Evolutionary conservation across 1,140 invertebrate genomes (phyloP).

Genomic region (Lycorma delicatula): DNA sequence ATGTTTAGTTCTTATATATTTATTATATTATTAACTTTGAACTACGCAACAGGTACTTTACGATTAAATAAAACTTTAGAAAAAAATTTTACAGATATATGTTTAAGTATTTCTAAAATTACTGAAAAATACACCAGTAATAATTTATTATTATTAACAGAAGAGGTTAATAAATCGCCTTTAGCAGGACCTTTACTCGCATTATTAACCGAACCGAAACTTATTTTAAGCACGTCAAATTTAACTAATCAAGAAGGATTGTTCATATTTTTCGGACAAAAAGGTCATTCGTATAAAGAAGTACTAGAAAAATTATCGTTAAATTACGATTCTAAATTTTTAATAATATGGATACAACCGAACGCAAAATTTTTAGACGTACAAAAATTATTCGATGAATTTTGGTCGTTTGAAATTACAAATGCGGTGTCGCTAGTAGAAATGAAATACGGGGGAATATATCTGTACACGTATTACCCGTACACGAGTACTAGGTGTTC

Average conservation of each 20-base stretch:
- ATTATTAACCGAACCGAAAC: background rate
- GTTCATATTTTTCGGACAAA: conserved; percentile 11
- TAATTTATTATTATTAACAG: conserved; percentile 9
- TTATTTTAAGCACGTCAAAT: conserved; percentile 11
- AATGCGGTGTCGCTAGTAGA: conserved; percentile 26
- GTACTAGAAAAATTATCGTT: conserved; percentile 11
- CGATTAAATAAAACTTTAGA: too few relatives aligned
- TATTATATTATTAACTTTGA: too few relatives aligned
- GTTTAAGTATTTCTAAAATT: too few relatives aligned
- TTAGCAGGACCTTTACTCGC: conserved; percentile 1
- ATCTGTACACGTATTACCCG: conserved; percentile 27
- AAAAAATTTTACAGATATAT: too few relatives aligned
- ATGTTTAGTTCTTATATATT: too few relatives aligned
- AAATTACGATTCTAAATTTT: conserved; percentile 9
- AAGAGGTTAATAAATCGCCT: conserved; percentile 10
- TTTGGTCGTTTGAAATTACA: conserved; percentile 27
- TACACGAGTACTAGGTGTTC: conserved; percentile 23
- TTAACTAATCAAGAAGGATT: conserved; percentile 13
- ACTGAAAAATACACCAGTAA: too few relatives aligned
- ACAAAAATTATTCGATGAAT: conserved; percentile 21
- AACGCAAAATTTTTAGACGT: conserved; percentile 10
- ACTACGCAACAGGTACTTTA: too few relatives aligned
- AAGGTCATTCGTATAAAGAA: conserved; percentile 16
- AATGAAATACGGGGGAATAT: conserved; percentile 20
- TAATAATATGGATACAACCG: conserved; percentile 14